Evolutionary conservation across 2,113 vertebrate species (phyloP), one percentile per base, ranked within the genome.

Genomic region (Aegithalos caudatus): DNA sequence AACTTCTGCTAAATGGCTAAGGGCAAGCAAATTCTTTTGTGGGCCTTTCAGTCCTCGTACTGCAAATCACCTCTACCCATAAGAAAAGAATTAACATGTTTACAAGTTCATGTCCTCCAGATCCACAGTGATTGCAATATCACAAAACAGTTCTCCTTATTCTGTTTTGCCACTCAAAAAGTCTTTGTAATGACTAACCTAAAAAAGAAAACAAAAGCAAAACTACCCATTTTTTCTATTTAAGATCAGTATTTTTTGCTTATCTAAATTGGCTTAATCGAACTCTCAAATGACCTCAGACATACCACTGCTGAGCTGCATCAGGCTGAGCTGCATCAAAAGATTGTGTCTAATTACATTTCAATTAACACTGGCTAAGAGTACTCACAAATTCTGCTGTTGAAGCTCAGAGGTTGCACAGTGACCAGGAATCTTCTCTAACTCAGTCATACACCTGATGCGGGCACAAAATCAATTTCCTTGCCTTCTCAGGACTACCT

Each of bases 171-270:
- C 14, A 51, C 38, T 51, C 27, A 87, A 62, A 78, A 71, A 21
- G 4, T 66, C 70, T 72, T 86, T 35, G 38, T 42, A 86, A 66
- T 12, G 47, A 21, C 18, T n/a, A 51, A 85, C 7, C 8, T 10
- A 50, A 28, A 4, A 14, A 1, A 9, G n/a, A n/a, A n/a, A n/a
- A n/a, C n/a, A n/a, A n/a, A n/a, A n/a, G n/a, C n/a, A n/a, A n/a
- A n/a, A 35, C 9, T 22, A 7, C 2, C 0, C 2, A 6, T 13
- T 53, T 64, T 48, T 80, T 47, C 44, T 70, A 23, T 47, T 81
- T 82, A 38, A 92, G 69, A 37, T 44, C 20, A 53, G 24, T 60
- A 45, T 7, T 60, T 88, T 91, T 84, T 81, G 4, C 47, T 84
- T 91, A 37, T 47, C 16, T 62, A 54, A 81, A 9, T 10, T 78